Evolutionary conservation across 1,140 invertebrate genomes (phyloP), one percentile per base, ranked within the genome.

Genomic region (Epicauta chinensis): DNA sequence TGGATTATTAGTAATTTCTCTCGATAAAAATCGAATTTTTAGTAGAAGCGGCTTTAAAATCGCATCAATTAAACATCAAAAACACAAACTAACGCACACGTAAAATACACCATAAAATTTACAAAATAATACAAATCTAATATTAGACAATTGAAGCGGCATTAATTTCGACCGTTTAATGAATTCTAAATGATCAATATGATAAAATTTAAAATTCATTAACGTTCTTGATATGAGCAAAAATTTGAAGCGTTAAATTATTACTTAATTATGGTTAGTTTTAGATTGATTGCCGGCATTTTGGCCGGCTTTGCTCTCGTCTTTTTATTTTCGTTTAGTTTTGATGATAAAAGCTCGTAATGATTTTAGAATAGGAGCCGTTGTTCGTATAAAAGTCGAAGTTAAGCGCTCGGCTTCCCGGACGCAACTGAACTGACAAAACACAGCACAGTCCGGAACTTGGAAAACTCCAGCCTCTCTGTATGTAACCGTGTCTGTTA

Each of bases 331-430:
- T 3, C 34, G 41, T 34, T 35, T 17, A 12, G 36, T 5, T 4
- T 23, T 51, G 11, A 39, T 36, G n/a, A 34, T 46, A 53, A 53
- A 39, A 46, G 15, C 35, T 53, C 45, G 50, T 51, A 45, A 16
- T 12, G 17, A 17, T 40, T 15, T 46, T 17, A n/a, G 12, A 16
- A 23, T 15, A 39, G 5, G n/a, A 16, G 38, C 23, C 32, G 30
- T 38, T 39, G 23, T 23, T 23, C n/a, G n/a, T n/a, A n/a, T n/a
- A n/a, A 23, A 5, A 23, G 23, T 48, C 43, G 55, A 51, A 34
- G 46, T 53, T 43, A 14, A 51, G 45, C 63, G 53, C 55, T 52
- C 61, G 59, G 56, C 44, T 51, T 60, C 63, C 61, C 61, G 63
- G 63, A 58, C 63, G 61, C 61, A 51, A 65, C 63, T 65, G 56